These are phyloP conservation scores for Pasiphila rectangulata DNA, from an alignment of 2,888 invertebrate genomes.

Conservation along the genomic window DNA sequence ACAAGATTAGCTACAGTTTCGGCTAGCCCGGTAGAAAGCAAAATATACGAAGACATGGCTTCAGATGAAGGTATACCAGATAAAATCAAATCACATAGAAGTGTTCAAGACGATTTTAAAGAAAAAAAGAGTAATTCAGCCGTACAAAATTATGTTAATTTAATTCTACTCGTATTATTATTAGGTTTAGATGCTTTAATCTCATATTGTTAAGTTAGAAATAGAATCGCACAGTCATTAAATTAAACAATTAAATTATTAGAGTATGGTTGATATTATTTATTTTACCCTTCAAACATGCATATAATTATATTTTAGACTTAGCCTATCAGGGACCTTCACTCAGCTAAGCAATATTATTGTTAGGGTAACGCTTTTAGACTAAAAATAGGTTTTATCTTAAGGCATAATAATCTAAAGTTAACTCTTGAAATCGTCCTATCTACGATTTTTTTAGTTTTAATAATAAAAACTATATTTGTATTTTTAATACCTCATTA, in stretches of 20 bases:
- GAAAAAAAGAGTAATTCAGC: background rate
- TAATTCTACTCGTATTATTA: slow-evolving; percentile 20
- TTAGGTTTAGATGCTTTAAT: slow-evolving; percentile 37
- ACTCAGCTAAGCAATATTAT: too few species aligned
- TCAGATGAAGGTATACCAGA: slow-evolving; percentile 71
- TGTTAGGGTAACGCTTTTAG: too few species aligned
- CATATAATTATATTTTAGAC: too few species aligned
- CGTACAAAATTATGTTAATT: background rate
- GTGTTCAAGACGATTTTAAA: slow-evolving; percentile 39
- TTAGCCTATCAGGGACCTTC: too few species aligned
- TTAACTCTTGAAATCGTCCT: too few species aligned
- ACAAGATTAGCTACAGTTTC: slow-evolving; percentile 68
- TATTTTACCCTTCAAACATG: background rate
- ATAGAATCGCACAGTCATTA: slow-evolving; percentile 67
- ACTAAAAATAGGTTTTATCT: too few species aligned
- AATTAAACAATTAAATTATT: slow-evolving; percentile 54
- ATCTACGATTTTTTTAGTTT: too few species aligned
- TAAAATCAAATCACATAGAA: slow-evolving; percentile 57
- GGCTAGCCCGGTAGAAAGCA: slow-evolving; percentile 58
- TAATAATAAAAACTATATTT: too few species aligned
- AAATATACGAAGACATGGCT: slow-evolving; percentile 60
- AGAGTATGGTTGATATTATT: slow-evolving; percentile 28
- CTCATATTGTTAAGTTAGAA: slow-evolving; percentile 21
- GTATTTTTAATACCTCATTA: too few species aligned
- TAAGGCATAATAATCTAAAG: too few species aligned